Percentiles rank a stretch among this genome's conserved stretches.
These are phyloP conservation scores for Helleia helle DNA, from an alignment of 2,888 invertebrate genomes.

Conservation along the genomic window DNA sequence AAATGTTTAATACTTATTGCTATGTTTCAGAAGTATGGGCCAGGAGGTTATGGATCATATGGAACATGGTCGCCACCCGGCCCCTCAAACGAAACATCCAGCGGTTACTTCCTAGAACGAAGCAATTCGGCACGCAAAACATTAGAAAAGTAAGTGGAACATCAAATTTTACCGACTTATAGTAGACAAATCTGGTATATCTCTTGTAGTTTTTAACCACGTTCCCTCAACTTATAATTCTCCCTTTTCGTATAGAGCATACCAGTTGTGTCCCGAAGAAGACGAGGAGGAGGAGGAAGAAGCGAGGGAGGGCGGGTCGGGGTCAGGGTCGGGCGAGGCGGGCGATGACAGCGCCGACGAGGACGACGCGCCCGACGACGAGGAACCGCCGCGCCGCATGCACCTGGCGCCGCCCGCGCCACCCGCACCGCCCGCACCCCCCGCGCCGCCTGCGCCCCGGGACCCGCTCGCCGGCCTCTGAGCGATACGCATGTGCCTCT, in stretches of 20 bases:
- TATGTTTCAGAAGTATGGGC: constrained; percentile 65
- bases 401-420: constrained; percentile 26
- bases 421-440: constrained; percentile 24
- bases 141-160: constrained; percentile 74
- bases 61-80: constrained; percentile 96
- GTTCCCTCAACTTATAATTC: too few relatives aligned
- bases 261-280: constrained; percentile 63
- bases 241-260: constrained; percentile 43
- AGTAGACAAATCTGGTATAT: too few relatives aligned
- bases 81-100: constrained; percentile 95
- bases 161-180: too few relatives aligned
- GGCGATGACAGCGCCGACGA: constrained; percentile 29
- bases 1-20: background rate
- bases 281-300: constrained; percentile 67
- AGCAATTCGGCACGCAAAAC: constrained; percentile 95
- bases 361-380: constrained; percentile 35
- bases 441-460: constrained; percentile 23
- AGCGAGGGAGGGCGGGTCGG: constrained; percentile 38
- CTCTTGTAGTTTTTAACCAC: too few relatives aligned
- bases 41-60: constrained; percentile 82
- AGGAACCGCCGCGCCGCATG: constrained; percentile 25
- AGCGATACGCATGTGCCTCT: constrained; percentile 21
- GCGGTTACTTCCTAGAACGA: constrained; percentile 94
- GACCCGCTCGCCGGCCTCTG: constrained; percentile 26
- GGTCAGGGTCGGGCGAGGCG: constrained; percentile 39